Conservation (phyloP, 2,888 invertebrate genomes). For the Patella caerulea region DNA sequence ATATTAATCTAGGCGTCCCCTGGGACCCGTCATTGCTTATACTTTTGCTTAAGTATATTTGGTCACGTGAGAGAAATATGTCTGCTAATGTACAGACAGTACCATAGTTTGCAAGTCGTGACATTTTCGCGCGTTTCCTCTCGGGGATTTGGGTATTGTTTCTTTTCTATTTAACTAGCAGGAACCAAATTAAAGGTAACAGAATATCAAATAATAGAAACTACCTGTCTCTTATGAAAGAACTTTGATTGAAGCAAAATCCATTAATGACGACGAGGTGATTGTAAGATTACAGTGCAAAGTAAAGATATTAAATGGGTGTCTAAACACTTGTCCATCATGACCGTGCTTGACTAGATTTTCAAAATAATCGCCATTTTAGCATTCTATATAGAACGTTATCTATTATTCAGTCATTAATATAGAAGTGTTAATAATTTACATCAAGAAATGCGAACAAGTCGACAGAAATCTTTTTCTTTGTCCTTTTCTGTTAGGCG, state of each 20-base stretch:
- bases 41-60: constrained; percentile 4
- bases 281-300: constrained; percentile 9
- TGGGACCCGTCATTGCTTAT: constrained; percentile 1
- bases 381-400: too few species aligned
- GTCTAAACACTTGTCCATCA: constrained; percentile 9
- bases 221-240: not conserved
- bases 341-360: too few species aligned
- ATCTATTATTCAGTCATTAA: too few species aligned
- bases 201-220: constrained; percentile 9
- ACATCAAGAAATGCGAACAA: too few species aligned
- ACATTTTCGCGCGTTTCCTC: constrained; percentile 9
- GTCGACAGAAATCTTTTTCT: too few species aligned
- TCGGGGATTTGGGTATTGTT: not conserved
- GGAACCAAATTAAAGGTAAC: constrained; percentile 10
- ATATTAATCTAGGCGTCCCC: constrained; percentile 17
- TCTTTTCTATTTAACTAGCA: not conserved
- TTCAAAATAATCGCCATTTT: too few species aligned
- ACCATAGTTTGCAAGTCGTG: constrained; percentile 5
- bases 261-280: constrained; percentile 2
- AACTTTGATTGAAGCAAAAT: constrained; percentile 7
- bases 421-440: too few species aligned
- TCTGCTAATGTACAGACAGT: constrained; percentile 7
- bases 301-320: constrained; percentile 5
- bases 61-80: constrained; percentile 10
- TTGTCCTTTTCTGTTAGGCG: too few species aligned